These are phyloP conservation scores for Luffia ferchaultella DNA, from an alignment of 2,888 invertebrate species.

Conservation along the genomic window DNA sequence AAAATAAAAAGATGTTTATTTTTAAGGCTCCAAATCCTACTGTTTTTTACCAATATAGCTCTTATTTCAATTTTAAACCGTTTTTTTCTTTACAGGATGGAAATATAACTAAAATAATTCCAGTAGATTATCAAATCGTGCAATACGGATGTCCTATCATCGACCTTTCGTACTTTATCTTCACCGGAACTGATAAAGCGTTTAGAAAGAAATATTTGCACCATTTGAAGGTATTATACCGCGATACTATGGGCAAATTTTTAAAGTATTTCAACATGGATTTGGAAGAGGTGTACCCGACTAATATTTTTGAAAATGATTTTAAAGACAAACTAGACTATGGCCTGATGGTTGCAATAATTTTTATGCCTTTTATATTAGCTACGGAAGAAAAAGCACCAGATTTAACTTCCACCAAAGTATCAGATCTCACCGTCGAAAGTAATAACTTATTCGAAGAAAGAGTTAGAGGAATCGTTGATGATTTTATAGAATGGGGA, in stretches of 20 bases:
- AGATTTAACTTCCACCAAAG: constrained; percentile 1
- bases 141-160: not conserved
- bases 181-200: not conserved
- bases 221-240: not conserved
- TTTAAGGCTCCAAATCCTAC: too few species aligned
- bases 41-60: too few species aligned
- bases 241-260: not conserved
- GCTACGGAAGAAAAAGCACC: constrained; percentile 1
- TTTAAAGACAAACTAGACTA: constrained; percentile 26
- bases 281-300: constrained; percentile 23
- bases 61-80: not conserved
- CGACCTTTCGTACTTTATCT: not conserved
- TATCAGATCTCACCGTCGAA: constrained; percentile 1
- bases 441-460: constrained; percentile 3
- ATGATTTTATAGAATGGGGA: constrained; percentile 3
- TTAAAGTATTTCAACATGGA: constrained; percentile 23
- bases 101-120: not conserved
- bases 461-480: constrained; percentile 1
- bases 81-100: not conserved
- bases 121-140: constrained; percentile 1
- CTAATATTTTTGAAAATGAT: constrained; percentile 24
- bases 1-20: too few species aligned
- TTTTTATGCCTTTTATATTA: constrained; percentile 26
- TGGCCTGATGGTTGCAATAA: constrained; percentile 24
- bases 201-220: not conserved